A percentile compares a stretch with the other conserved stretches of the same genome.
Evolutionary conservation across 2,797 vertebrate genomes (phyloP).

Genomic region (Bradypodion ventrale): DNA sequence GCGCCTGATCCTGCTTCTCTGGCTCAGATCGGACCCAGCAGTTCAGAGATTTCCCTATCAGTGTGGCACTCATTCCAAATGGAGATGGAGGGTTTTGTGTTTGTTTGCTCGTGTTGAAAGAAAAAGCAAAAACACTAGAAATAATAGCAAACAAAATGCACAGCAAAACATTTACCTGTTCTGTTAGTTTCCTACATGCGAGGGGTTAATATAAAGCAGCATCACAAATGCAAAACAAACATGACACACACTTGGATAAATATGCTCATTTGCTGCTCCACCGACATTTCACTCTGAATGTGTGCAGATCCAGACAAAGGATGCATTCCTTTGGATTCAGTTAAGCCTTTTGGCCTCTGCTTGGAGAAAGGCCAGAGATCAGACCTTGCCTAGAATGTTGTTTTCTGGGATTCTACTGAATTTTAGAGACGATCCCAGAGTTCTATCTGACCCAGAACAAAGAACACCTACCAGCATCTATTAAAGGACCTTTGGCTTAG

Average conservation of each 20-base stretch:
- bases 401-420: rapidly evolving
- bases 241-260: too few species aligned
- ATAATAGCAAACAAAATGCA: neutral
- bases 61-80: neutral
- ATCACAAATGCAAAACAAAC: too few species aligned
- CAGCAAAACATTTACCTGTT: too few species aligned
- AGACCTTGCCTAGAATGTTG: neutral
- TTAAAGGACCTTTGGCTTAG: neutral
- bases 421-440: slow-evolving; percentile 18
- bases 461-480: neutral
- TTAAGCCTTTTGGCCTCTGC: neutral
- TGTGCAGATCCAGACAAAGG: neutral
- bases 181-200: neutral
- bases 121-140: neutral
- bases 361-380: neutral
- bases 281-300: neutral
- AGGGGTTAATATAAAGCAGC: neutral
- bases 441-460: neutral
- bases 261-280: too few species aligned
- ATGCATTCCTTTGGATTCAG: neutral
- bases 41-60: too few species aligned
- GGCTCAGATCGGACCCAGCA: too few species aligned
- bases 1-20: too few species aligned
- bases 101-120: neutral
- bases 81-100: too few species aligned